A percentile compares a stretch with the other conserved stretches of the same genome.
Evolutionary conservation across 2,888 invertebrate genomes (phyloP).

Genomic region (Nebria salina): DNA sequence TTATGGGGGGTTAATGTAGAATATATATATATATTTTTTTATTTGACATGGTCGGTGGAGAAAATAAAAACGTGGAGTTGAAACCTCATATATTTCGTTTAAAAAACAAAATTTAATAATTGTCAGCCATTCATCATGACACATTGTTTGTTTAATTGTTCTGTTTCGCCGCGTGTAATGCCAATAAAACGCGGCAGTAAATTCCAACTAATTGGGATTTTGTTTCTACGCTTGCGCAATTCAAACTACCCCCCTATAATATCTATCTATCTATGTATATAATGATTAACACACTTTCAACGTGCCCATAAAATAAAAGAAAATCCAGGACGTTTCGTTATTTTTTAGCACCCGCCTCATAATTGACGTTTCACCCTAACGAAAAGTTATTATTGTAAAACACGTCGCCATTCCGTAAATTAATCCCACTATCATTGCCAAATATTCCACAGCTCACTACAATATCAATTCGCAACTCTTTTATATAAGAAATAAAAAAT

Average conservation of each 20-base stretch:
- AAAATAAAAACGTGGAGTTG: neutral
- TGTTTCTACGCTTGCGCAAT: conserved; percentile 26
- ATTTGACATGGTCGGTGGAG: neutral
- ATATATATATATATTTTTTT: neutral
- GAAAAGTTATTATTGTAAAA: conserved; percentile 3
- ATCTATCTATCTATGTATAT: neutral
- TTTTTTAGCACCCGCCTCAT: conserved; percentile 16
- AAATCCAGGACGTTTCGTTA: conserved; percentile 28
- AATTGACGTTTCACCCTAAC: conserved; percentile 4
- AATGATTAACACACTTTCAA: conserved; percentile 42
- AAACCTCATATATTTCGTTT: conserved; percentile 5
- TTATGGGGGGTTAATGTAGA: neutral
- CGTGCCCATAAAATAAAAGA: conserved; percentile 29
- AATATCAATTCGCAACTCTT: no score
- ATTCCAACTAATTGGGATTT: conserved; percentile 45
- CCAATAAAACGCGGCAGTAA: conserved; percentile 45
- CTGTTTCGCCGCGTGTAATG: conserved; percentile 34
- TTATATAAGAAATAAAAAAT: no score
- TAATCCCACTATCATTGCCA: neutral
- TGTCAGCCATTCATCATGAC: conserved; percentile 45
- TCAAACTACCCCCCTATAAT: conserved; percentile 2
- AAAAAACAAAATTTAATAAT: conserved; percentile 45
- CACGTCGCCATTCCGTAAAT: neutral
- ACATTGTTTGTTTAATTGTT: conserved; percentile 47
- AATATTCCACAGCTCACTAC: no score